A percentile compares a stretch with the other conserved stretches of the same genome.
phyloP scores from a whole-genome alignment of 1,140 invertebrate species.

The Chironomus striatipennis region DNA sequence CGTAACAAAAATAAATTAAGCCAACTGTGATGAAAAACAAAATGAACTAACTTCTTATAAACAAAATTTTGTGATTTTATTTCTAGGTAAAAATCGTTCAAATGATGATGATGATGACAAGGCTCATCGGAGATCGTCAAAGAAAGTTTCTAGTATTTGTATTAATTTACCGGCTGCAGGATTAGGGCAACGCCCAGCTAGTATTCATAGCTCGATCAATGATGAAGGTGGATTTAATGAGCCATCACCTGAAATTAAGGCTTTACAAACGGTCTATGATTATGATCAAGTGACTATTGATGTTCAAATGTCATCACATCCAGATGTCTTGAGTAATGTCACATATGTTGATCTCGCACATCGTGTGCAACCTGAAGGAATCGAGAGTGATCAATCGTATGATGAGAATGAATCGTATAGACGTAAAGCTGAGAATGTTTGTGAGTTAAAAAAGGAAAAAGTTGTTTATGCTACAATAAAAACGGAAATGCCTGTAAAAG shows the following conservation, averaged over 20 bases:
- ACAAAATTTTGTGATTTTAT: not conserved
- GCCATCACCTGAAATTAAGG: constrained; percentile 52
- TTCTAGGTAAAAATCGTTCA: constrained; percentile 26
- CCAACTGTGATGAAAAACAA: not conserved
- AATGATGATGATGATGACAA: constrained; percentile 34
- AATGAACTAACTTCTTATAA: not conserved
- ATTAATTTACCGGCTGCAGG: constrained; percentile 53
- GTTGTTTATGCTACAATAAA: constrained; percentile 40
- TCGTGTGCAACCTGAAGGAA: constrained; percentile 40
- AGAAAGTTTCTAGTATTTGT: constrained; percentile 41
- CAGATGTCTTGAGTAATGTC: not conserved
- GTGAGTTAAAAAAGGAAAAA: constrained; percentile 30
- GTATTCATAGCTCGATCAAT: constrained; percentile 47
- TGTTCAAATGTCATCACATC: constrained; percentile 17
- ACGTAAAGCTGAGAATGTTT: constrained; percentile 24
- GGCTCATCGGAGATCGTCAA: constrained; percentile 32
- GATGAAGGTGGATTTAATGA: constrained; percentile 59
- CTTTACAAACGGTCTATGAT: constrained; percentile 43
- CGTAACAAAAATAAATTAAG: not conserved
- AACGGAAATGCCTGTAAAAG: constrained; percentile 28
- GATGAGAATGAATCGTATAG: constrained; percentile 37
- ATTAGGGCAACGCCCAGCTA: constrained; percentile 44
- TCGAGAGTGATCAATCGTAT: constrained; percentile 36
- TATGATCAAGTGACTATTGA: constrained; percentile 30
- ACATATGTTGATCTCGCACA: constrained; percentile 38